Base-by-base conservation (phyloP, 53 echinoderm and acorn worm species). In the Patiria pectinifera region DNA sequence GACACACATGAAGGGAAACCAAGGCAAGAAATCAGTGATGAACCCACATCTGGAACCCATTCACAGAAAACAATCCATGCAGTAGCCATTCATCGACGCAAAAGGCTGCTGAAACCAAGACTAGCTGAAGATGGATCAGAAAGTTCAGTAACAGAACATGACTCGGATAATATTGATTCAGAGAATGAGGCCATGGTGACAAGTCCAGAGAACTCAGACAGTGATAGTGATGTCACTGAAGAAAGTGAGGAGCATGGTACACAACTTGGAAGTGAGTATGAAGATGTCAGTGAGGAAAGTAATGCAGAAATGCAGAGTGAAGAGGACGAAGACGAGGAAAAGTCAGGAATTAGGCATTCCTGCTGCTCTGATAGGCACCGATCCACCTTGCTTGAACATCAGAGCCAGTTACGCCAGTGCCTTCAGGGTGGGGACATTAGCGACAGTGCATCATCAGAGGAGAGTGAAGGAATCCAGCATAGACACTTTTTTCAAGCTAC, bases 131-230 rank as follows among this genome's bases (percentile, higher is more conserved):
- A 93, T 47, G 83, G 91, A 47, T 93, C 95, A 23, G 95, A 95
- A 87, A 92, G 91, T 11, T 96, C 96, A 4, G 76, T 77, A 4
- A 92, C 92, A 12, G 95, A 91, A 79, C 95, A 96, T 63, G 95
- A 96, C 86, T 96, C 96, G 12, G 96, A 96, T 76, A 95, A 95
- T 76, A 93, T 95, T 13, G 96, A 96, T 70, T 96, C 96, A 1
- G 96, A 96, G 89, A 96, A 96, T 77, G 96, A 96, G 77, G 96
- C 95, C 43, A 88, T 96, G 91, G 96, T 93, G 25, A 96, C 96
- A 0, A 96, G 96, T 82, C 96, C 96, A 10, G 96, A 96, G 81
- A 91, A 93, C 43, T 92, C 92, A 43, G 95, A 95, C 58, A 95
- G 95, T 71, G 96, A 92, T 21, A 96, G 93, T 58, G 96, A 95